phyloP scores from a whole-genome alignment of 2,113 vertebrate genomes.

The Colistium nudipinnis region DNA sequence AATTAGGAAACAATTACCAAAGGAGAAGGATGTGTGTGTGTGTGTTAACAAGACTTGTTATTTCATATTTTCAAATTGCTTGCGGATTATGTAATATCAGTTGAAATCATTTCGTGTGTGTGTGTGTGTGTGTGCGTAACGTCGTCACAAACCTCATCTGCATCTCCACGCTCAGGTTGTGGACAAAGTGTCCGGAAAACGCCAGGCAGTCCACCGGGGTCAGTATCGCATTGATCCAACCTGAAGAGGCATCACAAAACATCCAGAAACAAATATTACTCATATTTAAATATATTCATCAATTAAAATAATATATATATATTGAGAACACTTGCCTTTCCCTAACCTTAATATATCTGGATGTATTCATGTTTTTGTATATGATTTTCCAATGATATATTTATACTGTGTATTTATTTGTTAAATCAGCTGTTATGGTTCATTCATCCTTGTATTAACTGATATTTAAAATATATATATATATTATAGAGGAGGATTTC shows the following conservation, averaged over 20 bases:
- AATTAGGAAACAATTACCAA: conserved; percentile 11
- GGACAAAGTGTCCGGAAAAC: conserved; percentile 95
- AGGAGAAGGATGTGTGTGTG: no score
- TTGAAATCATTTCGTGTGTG: no score
- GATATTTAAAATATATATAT: background rate
- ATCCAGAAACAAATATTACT: background rate
- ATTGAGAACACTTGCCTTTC: no score
- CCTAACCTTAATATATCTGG: background rate
- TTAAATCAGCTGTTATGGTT: background rate
- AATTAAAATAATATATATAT: no score
- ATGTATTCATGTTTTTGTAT: background rate
- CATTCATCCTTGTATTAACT: background rate
- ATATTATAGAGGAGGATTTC: background rate
- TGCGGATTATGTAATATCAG: no score
- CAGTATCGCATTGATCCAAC: conserved; percentile 97
- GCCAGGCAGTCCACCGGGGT: conserved; percentile 97
- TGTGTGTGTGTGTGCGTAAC: background rate
- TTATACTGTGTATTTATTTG: background rate
- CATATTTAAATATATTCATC: background rate
- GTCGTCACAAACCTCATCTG: conserved; percentile 91
- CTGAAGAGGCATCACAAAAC: conserved; percentile 66
- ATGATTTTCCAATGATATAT: background rate
- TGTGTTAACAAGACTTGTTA: no score
- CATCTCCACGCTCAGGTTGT: conserved; percentile 97
- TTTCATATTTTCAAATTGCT: no score